These are phyloP conservation scores for Pogonocherus hispidulus DNA, from an alignment of 2,888 invertebrate species.

Conservation along the genomic window DNA sequence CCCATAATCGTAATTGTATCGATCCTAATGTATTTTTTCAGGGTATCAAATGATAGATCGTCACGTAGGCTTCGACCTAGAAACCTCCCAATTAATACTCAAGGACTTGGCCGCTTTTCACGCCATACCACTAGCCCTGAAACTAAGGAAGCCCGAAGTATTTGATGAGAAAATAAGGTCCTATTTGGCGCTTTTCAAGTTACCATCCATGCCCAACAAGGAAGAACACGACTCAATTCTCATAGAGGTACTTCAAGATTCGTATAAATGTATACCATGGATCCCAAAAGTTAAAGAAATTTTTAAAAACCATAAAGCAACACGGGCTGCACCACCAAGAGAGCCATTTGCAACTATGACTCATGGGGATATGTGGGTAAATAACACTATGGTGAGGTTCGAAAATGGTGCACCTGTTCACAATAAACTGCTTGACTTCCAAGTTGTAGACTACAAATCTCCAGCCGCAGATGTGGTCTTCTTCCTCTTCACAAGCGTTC, in stretches of 20 bases:
- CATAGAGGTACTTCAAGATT: constrained; percentile 33
- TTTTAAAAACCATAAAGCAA: constrained; percentile 31
- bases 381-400: constrained; percentile 72
- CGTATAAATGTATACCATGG: constrained; percentile 30
- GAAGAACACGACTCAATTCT: not conserved
- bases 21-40: constrained; percentile 18
- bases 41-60: constrained; percentile 69
- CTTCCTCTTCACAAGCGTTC: constrained; percentile 52
- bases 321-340: not conserved
- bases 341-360: constrained; percentile 71
- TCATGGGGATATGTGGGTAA: constrained; percentile 67
- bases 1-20: too few relatives aligned
- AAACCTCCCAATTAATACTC: constrained; percentile 66
- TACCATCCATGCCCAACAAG: not conserved
- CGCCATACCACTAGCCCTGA: constrained; percentile 70
- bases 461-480: constrained; percentile 53
- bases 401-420: constrained; percentile 40
- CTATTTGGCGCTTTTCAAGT: not conserved
- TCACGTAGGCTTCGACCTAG: constrained; percentile 66
- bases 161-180: constrained; percentile 61
- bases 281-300: constrained; percentile 25
- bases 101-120: constrained; percentile 70
- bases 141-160: constrained; percentile 64
- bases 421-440: constrained; percentile 56
- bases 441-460: constrained; percentile 52